Conservation (phyloP, 2,888 invertebrate genomes). For the Ornithoptera alexandrae region DNA sequence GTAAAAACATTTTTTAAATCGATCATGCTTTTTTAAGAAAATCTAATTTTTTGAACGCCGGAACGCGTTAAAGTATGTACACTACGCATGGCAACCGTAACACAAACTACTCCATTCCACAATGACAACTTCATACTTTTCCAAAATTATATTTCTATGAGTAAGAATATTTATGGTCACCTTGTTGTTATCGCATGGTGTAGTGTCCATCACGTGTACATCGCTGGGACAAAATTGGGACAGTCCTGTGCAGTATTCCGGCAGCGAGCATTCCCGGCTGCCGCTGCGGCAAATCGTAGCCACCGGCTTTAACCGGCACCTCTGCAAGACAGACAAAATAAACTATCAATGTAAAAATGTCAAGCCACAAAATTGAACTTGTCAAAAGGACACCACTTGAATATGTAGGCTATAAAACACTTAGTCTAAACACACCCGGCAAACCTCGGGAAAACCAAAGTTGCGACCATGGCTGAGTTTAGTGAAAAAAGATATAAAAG, state of each 20-base stretch:
- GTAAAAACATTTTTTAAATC: no score
- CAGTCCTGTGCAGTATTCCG: slow-evolving; percentile 93
- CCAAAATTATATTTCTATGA: not conserved
- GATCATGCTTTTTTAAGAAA: no score
- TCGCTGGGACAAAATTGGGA: slow-evolving; percentile 92
- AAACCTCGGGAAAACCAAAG: no score
- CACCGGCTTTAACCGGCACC: slow-evolving; percentile 1
- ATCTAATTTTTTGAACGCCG: not conserved
- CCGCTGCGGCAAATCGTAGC: slow-evolving; percentile 40
- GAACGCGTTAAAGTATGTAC: not conserved
- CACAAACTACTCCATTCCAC: no score
- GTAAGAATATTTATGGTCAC: not conserved
- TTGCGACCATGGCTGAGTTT: no score
- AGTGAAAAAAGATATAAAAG: no score
- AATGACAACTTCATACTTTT: not conserved
- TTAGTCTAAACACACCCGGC: no score
- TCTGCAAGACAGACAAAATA: not conserved
- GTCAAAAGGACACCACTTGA: no score
- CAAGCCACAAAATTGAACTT: no score
- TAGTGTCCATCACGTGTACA: slow-evolving; percentile 86
- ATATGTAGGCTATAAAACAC: no score
- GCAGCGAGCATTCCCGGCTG: slow-evolving; percentile 91
- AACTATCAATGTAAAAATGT: not conserved
- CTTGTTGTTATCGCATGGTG: slow-evolving; percentile 13
- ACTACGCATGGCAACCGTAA: not conserved